A percentile compares a stretch with the other conserved stretches of the same genome.
Conservation (phyloP, 2,113 vertebrate genomes). For the Nesospiza acunhae region DNA sequence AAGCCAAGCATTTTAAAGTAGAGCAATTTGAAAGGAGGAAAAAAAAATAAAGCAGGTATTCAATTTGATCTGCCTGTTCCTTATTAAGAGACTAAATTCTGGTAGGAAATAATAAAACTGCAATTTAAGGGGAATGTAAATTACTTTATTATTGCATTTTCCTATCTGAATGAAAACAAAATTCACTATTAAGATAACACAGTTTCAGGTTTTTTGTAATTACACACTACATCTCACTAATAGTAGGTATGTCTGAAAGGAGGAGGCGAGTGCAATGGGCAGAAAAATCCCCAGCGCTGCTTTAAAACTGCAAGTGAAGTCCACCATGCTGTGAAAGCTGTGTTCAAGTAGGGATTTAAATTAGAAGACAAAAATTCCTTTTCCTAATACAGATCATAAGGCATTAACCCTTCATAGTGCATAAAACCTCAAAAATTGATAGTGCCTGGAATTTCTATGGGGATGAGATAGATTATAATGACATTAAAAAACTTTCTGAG, state of each 20-base stretch:
- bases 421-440: not conserved
- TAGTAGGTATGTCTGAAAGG: not conserved
- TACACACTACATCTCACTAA: not conserved
- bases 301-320: not conserved
- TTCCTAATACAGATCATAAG: not conserved
- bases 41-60: not conserved
- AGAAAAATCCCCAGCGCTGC: not conserved
- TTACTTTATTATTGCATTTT: slow-evolving; percentile 20
- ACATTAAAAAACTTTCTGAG: not conserved
- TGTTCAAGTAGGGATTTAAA: not conserved
- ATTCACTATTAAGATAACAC: slow-evolving; percentile 22
- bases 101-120: slow-evolving; percentile 16
- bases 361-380: not conserved
- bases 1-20: slow-evolving; percentile 44
- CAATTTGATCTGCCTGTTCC: slow-evolving; percentile 18
- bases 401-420: not conserved
- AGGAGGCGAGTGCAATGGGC: not conserved
- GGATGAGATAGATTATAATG: not conserved
- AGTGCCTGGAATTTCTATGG: not conserved
- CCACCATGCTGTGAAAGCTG: not conserved
- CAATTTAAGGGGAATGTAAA: slow-evolving; percentile 23
- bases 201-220: slow-evolving; percentile 13
- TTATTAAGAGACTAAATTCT: slow-evolving; percentile 33
- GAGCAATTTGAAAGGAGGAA: not conserved
- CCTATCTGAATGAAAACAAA: slow-evolving; percentile 23